Evolutionary conservation across 1,140 invertebrate genomes (phyloP), one percentile per base, ranked within the genome.

Genomic region (Sipha flava): DNA sequence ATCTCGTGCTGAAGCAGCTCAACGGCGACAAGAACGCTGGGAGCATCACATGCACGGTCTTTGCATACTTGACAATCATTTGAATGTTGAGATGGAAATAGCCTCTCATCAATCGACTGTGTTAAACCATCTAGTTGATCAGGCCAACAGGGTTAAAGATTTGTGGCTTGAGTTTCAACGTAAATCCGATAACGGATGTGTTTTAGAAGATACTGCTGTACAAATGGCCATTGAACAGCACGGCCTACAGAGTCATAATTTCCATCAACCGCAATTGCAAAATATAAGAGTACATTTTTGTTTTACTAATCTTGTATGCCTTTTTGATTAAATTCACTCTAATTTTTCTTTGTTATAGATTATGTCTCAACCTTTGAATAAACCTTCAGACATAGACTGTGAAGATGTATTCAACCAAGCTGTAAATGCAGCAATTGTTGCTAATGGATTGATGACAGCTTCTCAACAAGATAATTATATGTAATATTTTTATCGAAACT

Each of bases 201-300:
- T 77, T 23, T 26, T 77, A 9, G 73, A 77, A 77, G 73, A 77
- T 23, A 77, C 73, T 10, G 73, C 73, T 40, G 73, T 77, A n/a
- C 73, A 77, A 43, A 77, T 77, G 73, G 73, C 73, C 3, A 77
- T 77, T 18, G 73, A 77, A 77, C 73, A 59, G 29, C 73, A 77
- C 23, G 73, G 73, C 23, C 21, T 77, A 9, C 73, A 77, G 16
- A 77, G 73, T n/a, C 73, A 77, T 59, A 34, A 77, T 29, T 77
- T 77, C 16, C 73, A 77, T 77, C 73, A 77, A 26, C 73, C 73
- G 3, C 73, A 59, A 29, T 26, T n/a, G 1, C 52, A 43, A 40
- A 40, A 57, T 37, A 77, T 43, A 77, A 59, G 10, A n/a, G 73
- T 77, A n/a, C n/a, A n/a, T n/a, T n/a, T n/a, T n/a, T n/a, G n/a